Conservation (phyloP, 1,140 invertebrate species). For the Copidosoma floridanum region DNA sequence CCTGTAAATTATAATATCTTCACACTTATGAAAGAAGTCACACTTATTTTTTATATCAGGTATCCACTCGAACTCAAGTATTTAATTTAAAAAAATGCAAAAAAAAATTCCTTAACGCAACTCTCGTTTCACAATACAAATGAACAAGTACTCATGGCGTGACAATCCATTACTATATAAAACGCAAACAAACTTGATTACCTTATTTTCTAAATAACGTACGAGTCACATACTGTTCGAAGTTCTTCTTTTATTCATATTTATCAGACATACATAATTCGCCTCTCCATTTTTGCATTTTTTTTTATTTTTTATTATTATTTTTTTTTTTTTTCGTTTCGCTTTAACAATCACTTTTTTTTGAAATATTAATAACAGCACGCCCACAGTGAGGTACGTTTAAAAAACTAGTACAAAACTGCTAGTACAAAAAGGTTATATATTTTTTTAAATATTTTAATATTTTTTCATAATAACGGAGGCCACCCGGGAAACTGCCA, state of each 20-base stretch:
- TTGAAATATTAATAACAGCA: slow-evolving; percentile 55
- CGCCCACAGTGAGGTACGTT: slow-evolving; percentile 52
- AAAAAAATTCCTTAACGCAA: no score
- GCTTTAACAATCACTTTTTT: slow-evolving; percentile 42
- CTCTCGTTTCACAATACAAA: no score
- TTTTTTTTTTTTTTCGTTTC: slow-evolving; percentile 27
- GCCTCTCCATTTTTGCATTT: neutral
- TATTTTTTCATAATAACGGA: slow-evolving; percentile 46
- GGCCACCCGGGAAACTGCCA: slow-evolving; percentile 47
- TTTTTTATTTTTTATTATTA: neutral
- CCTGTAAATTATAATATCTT: no score
- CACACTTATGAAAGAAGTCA: no score
- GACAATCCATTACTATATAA: no score
- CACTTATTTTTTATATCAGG: no score
- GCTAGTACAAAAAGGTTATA: slow-evolving; percentile 57
- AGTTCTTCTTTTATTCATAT: neutral
- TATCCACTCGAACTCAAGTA: no score
- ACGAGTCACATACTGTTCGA: neutral
- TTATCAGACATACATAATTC: no score
- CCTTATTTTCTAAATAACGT: neutral
- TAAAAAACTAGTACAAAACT: slow-evolving; percentile 59
- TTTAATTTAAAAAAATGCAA: no score
- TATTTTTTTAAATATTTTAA: slow-evolving; percentile 20
- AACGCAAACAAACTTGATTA: slow-evolving; percentile 1
- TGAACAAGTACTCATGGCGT: no score